Conservation (phyloP, 2,888 invertebrate species). For the Elaeidobius kamerunicus region DNA sequence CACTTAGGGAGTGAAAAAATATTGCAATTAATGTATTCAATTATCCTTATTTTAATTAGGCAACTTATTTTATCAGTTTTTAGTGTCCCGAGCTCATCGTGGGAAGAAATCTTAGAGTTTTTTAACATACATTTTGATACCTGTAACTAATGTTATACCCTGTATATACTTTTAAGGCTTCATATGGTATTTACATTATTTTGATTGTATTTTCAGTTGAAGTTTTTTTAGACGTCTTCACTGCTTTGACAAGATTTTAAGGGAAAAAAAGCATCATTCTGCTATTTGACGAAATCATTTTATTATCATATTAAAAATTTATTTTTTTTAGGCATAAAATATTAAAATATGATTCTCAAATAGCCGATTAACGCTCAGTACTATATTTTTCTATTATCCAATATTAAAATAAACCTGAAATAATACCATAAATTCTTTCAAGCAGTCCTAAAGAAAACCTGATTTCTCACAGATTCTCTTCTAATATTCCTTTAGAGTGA, state of each 20-base stretch:
- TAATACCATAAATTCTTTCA: constrained; percentile 21
- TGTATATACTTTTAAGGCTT: constrained; percentile 23
- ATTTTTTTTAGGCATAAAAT: background rate
- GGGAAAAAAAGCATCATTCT: background rate
- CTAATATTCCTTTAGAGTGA: constrained; percentile 27
- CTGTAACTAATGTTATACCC: constrained; percentile 22
- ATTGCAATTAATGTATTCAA: too few species aligned
- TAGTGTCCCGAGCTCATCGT: too few species aligned
- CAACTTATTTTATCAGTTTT: too few species aligned
- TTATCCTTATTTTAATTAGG: too few species aligned
- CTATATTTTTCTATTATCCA: too few species aligned
- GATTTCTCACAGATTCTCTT: constrained; percentile 12
- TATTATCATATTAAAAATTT: background rate
- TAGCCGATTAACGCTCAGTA: too few species aligned
- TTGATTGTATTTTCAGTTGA: constrained; percentile 10
- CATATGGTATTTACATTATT: constrained; percentile 14
- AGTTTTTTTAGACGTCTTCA: background rate
- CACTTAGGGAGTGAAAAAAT: too few species aligned
- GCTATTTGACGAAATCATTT: background rate
- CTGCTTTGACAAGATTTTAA: background rate
- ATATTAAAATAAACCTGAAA: background rate
- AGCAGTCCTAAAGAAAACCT: constrained; percentile 27
- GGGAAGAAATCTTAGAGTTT: too few species aligned
- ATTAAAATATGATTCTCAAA: too few species aligned
- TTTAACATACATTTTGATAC: constrained; percentile 7